Evolutionary conservation across 2,797 vertebrate species (phyloP), one percentile per base, ranked within the genome.

Genomic region (Enteromius paludinosus): DNA sequence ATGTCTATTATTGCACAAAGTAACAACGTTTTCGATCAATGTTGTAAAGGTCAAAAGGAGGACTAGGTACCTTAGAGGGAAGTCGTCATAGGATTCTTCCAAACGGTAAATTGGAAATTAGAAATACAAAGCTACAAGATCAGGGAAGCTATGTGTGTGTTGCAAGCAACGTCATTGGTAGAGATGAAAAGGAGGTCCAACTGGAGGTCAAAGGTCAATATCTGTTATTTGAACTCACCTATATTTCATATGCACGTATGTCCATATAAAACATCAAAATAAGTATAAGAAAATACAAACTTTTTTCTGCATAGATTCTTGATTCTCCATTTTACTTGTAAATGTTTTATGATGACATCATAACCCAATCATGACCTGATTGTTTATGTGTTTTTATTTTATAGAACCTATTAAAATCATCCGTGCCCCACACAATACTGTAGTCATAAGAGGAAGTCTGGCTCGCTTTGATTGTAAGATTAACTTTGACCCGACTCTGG

Each of bases 201-300:
- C 89, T 99, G 86, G 97, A 99, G 89, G 97, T 99, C 90, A 99
- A 99, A 98, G 98, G 98, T 99, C 87, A 93, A 88, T 20, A 14
- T 33, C 38, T 25, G 14, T 49, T 9, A 28, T 15, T 69, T 74
- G 18, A 49, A 43, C 20, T 66, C n/a, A n/a, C 43, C 1, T 38
- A 41, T 2, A 33, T 47, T 23, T 54, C 5, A 35, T n/a, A 23
- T 23, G 30, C 49, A 73, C 71, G 6, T 11, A 12, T 35, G 28
- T 54, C 20, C 20, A 35, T 72, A 35, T 33, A 2, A 15, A 64
- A 64, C 30, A 1, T 65, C 3, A 33, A 64, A 64, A 64, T 5
- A 28, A 17, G 0, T 6, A 61, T 11, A 59, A 25, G 56, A 25
- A 59, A 52, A 52, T 23, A 7, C 4, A 30, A 30, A 15, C 7